Evolutionary conservation across 1,140 invertebrate species (phyloP).

Genomic region (Bombyx mandarina): DNA sequence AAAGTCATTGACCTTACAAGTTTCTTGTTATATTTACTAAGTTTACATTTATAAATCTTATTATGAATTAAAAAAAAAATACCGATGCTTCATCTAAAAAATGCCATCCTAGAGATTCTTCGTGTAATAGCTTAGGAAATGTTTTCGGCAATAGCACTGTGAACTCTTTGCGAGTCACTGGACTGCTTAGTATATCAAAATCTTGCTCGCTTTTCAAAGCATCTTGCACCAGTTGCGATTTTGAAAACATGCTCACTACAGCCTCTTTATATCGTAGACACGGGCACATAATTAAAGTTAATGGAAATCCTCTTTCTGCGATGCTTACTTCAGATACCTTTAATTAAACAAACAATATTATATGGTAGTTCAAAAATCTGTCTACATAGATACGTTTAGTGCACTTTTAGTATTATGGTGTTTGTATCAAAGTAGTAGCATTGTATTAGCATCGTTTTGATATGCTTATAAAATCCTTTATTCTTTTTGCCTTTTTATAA

Average conservation of each 20-base stretch:
- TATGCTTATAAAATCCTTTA: too few species aligned
- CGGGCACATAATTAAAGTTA: constrained; percentile 47
- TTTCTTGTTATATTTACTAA: not conserved
- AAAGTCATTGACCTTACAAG: not conserved
- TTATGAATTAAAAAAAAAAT: constrained; percentile 1
- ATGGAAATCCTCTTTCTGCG: constrained; percentile 47
- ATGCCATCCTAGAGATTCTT: constrained; percentile 40
- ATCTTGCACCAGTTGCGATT: constrained; percentile 27
- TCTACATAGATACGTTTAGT: too few species aligned
- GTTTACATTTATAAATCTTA: not conserved
- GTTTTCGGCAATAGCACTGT: constrained; percentile 47
- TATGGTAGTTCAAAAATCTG: not conserved
- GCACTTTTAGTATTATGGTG: too few species aligned
- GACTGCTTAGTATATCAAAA: constrained; percentile 36
- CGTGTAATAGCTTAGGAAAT: constrained; percentile 37
- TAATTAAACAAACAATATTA: constrained; percentile 11
- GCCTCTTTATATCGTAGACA: constrained; percentile 45
- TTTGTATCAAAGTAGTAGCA: too few species aligned
- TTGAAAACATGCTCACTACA: constrained; percentile 40
- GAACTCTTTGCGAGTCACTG: constrained; percentile 38
- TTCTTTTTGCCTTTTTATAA: too few species aligned
- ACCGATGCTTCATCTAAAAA: constrained; percentile 52
- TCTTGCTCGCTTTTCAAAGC: constrained; percentile 40
- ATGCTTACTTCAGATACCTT: constrained; percentile 36
- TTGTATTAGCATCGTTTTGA: too few species aligned